Evolutionary conservation across 92 coral and sea anemone genomes (phyloP).

Genomic region (Porites lobata): DNA sequence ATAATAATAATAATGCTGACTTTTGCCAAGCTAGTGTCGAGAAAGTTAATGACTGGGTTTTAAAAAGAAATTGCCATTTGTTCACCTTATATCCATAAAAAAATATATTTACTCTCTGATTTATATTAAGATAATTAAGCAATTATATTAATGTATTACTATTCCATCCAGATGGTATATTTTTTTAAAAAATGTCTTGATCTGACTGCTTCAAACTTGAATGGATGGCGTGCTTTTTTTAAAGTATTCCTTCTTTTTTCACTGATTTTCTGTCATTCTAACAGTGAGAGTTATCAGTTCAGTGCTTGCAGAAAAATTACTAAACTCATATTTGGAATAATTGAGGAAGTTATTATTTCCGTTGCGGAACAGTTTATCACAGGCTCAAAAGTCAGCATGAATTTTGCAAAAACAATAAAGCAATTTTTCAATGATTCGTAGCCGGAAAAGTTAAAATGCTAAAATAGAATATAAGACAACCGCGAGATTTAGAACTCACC

Average conservation of each 20-base stretch:
- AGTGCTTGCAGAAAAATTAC: no score
- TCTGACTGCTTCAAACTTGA: no score
- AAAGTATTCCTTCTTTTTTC: no score
- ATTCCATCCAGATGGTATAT: neutral
- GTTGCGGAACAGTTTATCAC: constrained; percentile 9
- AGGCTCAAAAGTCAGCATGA: constrained; percentile 40
- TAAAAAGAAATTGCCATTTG: no score
- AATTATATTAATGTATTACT: neutral
- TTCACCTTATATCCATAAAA: no score
- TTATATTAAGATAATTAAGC: neutral
- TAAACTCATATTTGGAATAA: constrained; percentile 9
- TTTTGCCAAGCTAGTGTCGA: no score
- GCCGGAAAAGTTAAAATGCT: constrained; percentile 22
- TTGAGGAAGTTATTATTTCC: constrained; percentile 41
- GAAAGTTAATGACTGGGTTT: no score
- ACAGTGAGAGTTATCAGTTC: no score
- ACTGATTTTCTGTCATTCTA: no score
- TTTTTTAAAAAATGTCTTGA: neutral
- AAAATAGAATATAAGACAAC: neutral
- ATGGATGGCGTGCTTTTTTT: no score
- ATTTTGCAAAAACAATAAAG: constrained; percentile 5
- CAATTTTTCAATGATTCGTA: neutral
- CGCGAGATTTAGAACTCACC: neutral
- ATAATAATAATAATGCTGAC: no score
- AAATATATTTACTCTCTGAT: constrained; percentile 3